Evolutionary conservation across 2,888 invertebrate genomes (phyloP).

Genomic region (Orthosia incerta): DNA sequence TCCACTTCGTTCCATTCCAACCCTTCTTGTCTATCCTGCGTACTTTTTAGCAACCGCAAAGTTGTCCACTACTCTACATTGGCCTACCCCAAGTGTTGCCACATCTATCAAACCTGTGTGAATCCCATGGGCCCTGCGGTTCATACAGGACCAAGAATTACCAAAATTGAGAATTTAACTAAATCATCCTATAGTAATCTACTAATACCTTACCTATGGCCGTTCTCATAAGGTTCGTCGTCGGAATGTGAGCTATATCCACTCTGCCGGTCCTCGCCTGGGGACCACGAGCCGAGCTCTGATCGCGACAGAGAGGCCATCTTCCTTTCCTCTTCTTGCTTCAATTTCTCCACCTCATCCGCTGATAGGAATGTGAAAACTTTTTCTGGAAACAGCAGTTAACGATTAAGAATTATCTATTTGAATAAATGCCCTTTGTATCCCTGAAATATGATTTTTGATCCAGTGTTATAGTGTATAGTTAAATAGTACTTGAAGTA

Average conservation of each 20-base stretch:
- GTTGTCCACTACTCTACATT: no score
- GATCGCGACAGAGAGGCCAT: slow-evolving; percentile 94
- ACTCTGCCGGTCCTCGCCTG: slow-evolving; percentile 87
- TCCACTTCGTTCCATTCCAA: no score
- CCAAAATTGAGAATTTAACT: not conserved
- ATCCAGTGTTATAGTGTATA: not conserved
- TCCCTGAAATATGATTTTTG: not conserved
- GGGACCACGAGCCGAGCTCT: slow-evolving; percentile 90
- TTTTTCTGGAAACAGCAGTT: slow-evolving; percentile 92
- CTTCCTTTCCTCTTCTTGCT: slow-evolving; percentile 97
- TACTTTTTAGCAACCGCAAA: no score
- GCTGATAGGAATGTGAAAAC: slow-evolving; percentile 98
- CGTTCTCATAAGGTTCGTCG: slow-evolving; percentile 87
- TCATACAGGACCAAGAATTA: no score
- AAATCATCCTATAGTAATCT: not conserved
- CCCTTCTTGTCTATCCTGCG: no score
- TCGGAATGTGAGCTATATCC: slow-evolving; percentile 90
- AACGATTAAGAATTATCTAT: not conserved
- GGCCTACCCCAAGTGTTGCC: no score
- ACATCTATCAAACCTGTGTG: no score
- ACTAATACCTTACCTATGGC: slow-evolving; percentile 78
- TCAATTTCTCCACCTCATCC: slow-evolving; percentile 98
- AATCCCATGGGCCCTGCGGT: no score
- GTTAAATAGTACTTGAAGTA: not conserved
- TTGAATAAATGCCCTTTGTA: not conserved